A percentile compares a stretch with the other conserved stretches of the same genome.
phyloP scores from a whole-genome alignment of 2,797 vertebrate genomes.

The Hoplostethus atlanticus region DNA sequence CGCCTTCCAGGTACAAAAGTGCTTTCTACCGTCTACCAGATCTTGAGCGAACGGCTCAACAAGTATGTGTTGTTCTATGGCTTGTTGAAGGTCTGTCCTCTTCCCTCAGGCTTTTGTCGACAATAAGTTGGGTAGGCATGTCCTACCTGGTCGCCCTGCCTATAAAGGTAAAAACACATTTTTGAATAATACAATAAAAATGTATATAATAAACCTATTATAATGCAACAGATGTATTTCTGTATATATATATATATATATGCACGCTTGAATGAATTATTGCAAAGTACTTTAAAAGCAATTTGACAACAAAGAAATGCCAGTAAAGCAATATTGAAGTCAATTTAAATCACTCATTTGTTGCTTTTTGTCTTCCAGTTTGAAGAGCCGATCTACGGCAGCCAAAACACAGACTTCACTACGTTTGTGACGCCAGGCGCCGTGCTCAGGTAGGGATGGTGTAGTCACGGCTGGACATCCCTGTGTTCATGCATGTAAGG shows the following conservation, averaged over 20 bases:
- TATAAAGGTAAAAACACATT: conserved; percentile 75
- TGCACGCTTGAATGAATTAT: too few species aligned
- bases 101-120: conserved; percentile 79
- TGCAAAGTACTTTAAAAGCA: too few species aligned
- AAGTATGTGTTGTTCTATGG: too few species aligned
- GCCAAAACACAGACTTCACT: conserved; percentile 83
- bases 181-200: background rate
- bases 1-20: conserved; percentile 81
- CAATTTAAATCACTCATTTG: background rate
- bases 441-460: conserved; percentile 82
- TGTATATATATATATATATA: too few species aligned
- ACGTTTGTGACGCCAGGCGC: conserved; percentile 86
- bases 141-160: conserved; percentile 80
- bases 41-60: too few species aligned
- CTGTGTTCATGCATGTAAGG: too few species aligned
- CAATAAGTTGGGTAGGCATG: conserved; percentile 70
- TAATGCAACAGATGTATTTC: background rate
- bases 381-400: conserved; percentile 86
- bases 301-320: background rate
- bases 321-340: background rate
- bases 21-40: conserved; percentile 4
- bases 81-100: conserved; percentile 4
- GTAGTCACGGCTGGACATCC: background rate
- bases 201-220: background rate
- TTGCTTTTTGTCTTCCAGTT: conserved; percentile 69